Evolutionary conservation across 2,797 vertebrate genomes (phyloP), one percentile per base, ranked within the genome.

Genomic region (Enteromius anoplus): DNA sequence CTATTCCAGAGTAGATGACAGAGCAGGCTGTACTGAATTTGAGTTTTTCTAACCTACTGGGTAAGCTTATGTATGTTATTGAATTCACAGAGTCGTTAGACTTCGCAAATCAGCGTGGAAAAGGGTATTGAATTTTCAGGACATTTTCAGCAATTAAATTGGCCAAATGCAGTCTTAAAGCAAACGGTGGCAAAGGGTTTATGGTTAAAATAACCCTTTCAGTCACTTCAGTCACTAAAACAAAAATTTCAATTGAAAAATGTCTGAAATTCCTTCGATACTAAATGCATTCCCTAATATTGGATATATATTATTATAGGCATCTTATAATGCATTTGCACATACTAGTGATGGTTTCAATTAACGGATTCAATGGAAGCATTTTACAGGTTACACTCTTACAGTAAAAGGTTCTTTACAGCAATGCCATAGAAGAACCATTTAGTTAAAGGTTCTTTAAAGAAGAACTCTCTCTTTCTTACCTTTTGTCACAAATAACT

Each of bases 1-100:
- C 71, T 69, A 47, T 71, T 71, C 23, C 11, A 73, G 80, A 72
- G 29, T 23, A 62, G 45, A 80, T 71, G 66, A 80, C 23, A 10
- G 40, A 68, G 62, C 23, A 55, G 62, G 34, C 10, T 82, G 29
- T n/a, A 55, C 10, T 23, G 7, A 66, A 32, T 40, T 15, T 32
- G 49, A 58, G 12, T 60, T 71, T 78, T 34, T 53, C 21, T n/a
- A 78, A 64, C 68, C 21, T 26, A 26, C 37, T n/a, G 45, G 17
- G 51, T 65, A 49, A 26, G 70, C 66, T 29, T 19, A 71, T 72
- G 37, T 7, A 49, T n/a, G 62, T 34, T 32, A 17, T 15, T 65
- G 3, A 55, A 23, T 23, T 81, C 26, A 60, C 19, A 60, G 11
- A 19, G 15, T 11, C 1, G 2, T 78, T 15, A 60, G 17, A 26